Base-by-base conservation (phyloP, 2,113 vertebrate genomes). In the Zosterops hypoxanthus region DNA sequence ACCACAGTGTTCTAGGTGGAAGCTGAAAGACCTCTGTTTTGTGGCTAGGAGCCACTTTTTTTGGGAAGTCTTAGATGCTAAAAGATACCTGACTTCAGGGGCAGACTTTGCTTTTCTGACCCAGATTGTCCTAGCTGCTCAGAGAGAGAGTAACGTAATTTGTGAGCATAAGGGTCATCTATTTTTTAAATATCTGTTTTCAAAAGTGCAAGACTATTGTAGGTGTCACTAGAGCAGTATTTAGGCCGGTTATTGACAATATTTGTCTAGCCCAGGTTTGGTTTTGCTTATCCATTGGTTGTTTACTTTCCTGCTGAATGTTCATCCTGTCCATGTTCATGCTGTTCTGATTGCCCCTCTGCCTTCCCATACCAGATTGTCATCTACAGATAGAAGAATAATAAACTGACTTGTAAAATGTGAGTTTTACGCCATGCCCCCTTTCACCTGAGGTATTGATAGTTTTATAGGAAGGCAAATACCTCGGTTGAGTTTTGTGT, bases 241-340 rank as follows among this genome's bases (percentile, higher is more conserved):
- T 73, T 44, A 34, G 60, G 11, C 59, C 0, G 2, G 26, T 86
- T 66, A 63, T 23, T 46, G 61, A 8, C 41, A 55, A 0, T 46
- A 9, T 16, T 71, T 92, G 52, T 36, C 17, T 68, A 52, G 31
- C 17, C 6, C 12, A 36, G 34, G 39, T 66, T 88, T 88, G 34
- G 12, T 68, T 84, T 81, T 83, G 33, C n/a, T 84, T 79, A 34
- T 33, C 23, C 11, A 5, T 17, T 52, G 44, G 19, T 44, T 36
- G 12, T 34, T 75, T 44, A 26, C 26, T 87, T 72, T 47, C 18
- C 18, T 46, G 22, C 26, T 64, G 21, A 21, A 9, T 52, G 15
- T 57, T 53, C 0, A 0, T 84, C 47, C 24, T 2, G 4, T 52
- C 44, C 9, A 1, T 23, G 26, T 69, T 60, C 18, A 2, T 56